Evolutionary conservation across 2,797 vertebrate species (phyloP).

Genomic region (Bryconaethiops microstoma): DNA sequence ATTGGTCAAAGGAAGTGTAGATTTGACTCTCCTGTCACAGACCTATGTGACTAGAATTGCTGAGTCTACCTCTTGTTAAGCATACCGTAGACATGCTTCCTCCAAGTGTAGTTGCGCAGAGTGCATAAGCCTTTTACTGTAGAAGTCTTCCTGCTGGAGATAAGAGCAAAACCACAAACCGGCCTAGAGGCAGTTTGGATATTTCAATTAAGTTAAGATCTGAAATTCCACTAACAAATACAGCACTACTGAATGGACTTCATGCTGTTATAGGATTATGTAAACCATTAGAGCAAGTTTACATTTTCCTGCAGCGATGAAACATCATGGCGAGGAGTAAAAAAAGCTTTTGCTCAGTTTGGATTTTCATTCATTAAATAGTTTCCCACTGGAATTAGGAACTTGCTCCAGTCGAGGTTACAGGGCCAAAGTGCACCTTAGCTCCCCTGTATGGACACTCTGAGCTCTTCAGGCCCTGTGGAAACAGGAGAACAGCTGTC

Average conservation of each 20-base stretch:
- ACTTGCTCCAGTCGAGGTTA: constrained; percentile 26
- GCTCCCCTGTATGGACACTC: background rate
- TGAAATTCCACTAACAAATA: constrained; percentile 8
- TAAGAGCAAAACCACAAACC: constrained; percentile 26
- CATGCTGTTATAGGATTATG: constrained; percentile 16
- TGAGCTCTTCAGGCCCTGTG: constrained; percentile 5
- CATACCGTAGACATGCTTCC: constrained; percentile 6
- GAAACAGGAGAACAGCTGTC: constrained; percentile 58
- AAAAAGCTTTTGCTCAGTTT: background rate
- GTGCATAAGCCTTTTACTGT: constrained; percentile 10
- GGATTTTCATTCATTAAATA: background rate
- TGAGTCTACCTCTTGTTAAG: constrained; percentile 15
- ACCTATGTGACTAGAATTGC: constrained; percentile 9
- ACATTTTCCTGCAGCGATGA: constrained; percentile 7
- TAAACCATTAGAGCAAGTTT: constrained; percentile 30
- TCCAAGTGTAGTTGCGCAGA: background rate
- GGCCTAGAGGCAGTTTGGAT: constrained; percentile 9
- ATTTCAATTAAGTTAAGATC: constrained; percentile 7
- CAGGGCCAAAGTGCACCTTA: constrained; percentile 43
- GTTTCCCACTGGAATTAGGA: constrained; percentile 34
- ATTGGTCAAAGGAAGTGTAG: constrained; percentile 14
- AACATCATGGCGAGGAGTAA: background rate
- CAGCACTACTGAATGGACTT: constrained; percentile 5
- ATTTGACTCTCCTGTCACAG: constrained; percentile 20
- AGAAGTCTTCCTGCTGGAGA: constrained; percentile 16